Conservation (phyloP, 2,797 vertebrate genomes). For the Lepilemur septentrionalis region DNA sequence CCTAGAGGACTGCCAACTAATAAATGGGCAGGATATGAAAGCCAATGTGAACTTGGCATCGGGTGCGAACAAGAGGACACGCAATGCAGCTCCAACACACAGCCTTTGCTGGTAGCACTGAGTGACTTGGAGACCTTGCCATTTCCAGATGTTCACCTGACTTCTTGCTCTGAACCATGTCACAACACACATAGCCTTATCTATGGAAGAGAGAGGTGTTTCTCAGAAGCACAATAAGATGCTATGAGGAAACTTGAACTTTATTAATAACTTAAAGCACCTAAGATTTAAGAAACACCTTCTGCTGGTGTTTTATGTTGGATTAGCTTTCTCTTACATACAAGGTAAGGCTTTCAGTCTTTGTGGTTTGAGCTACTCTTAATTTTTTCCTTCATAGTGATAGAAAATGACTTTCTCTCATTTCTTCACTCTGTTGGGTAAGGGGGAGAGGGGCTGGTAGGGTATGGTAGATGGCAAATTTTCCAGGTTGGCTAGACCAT, state of each 20-base stretch:
- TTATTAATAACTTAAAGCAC: background rate
- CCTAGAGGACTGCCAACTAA: constrained; percentile 16
- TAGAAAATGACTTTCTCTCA: background rate
- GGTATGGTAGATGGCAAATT: background rate
- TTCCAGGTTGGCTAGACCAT: background rate
- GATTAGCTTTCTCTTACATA: background rate
- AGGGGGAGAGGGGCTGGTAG: background rate
- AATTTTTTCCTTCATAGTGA: background rate
- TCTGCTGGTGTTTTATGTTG: background rate
- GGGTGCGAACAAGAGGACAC: background rate
- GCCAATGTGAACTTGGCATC: background rate
- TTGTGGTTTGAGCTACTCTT: background rate
- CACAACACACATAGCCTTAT: background rate
- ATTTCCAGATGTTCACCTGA: background rate
- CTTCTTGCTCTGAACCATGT: background rate
- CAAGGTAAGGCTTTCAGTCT: background rate
- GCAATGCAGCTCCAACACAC: background rate
- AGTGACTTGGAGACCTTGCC: background rate
- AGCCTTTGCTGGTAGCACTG: background rate
- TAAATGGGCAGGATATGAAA: constrained; percentile 31
- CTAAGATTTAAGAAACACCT: background rate
- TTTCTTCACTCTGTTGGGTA: background rate
- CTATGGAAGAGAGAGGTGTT: background rate
- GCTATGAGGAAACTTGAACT: background rate
- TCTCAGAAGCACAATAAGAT: background rate